phyloP scores from a whole-genome alignment of 2,888 invertebrate genomes.

The Meteorus colon region DNA sequence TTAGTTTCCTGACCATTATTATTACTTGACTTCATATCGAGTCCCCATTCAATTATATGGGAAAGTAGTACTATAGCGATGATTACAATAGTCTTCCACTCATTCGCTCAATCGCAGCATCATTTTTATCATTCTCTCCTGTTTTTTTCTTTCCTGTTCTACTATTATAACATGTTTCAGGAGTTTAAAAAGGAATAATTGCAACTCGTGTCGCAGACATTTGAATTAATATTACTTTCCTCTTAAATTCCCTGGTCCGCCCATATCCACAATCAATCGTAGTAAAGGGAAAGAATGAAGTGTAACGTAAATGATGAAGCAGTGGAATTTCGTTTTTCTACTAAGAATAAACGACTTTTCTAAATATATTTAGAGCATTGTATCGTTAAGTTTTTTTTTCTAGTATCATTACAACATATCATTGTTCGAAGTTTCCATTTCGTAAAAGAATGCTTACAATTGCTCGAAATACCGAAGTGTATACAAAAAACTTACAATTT shows the following conservation, averaged over 20 bases:
- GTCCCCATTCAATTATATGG: not conserved
- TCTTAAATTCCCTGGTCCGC: not conserved
- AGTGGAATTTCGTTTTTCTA: not conserved
- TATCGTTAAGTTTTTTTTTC: not conserved
- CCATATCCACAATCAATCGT: not conserved
- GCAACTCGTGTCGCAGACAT: conserved; percentile 1
- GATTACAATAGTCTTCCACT: not conserved
- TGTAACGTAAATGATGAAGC: not conserved
- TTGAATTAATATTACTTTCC: conserved; percentile 1
- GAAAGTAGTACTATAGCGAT: conserved; percentile 7
- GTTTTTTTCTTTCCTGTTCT: not conserved
- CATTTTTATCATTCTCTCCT: not conserved
- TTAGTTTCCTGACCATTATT: not conserved
- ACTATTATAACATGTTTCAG: conserved; percentile 10
- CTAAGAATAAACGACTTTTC: not conserved
- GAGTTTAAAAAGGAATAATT: not conserved
- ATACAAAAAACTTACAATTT: conserved; percentile 18
- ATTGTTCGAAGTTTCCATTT: conserved; percentile 7
- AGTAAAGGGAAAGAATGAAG: not conserved
- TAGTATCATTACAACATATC: not conserved
- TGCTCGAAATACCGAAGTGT: not conserved
- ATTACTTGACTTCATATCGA: not conserved
- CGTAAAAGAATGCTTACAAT: not conserved
- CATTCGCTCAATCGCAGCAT: not conserved
- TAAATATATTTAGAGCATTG: not conserved